Conservation (phyloP, 2,113 vertebrate species). For the Pandion haliaetus region DNA sequence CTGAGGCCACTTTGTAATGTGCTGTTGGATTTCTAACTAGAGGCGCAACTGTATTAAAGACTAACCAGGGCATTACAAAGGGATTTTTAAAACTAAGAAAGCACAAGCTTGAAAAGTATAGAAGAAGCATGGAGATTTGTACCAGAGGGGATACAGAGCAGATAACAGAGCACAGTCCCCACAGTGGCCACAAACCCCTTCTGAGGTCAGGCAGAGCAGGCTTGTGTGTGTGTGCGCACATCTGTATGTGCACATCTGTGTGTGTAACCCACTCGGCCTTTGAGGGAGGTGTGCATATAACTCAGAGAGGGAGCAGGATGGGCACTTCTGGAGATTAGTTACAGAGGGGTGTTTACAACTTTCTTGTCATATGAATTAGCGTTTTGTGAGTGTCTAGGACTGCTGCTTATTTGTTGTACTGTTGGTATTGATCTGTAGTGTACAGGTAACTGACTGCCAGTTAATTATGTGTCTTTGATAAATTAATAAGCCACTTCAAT, state of each 20-base stretch:
- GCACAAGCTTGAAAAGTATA: neutral
- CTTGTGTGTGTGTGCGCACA: accelerated
- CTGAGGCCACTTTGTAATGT: neutral
- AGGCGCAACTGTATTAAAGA: neutral
- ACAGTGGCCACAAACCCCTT: neutral
- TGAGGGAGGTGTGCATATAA: neutral
- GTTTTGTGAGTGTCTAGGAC: neutral
- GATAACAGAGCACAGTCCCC: neutral
- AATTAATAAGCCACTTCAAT: neutral
- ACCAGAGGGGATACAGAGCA: neutral
- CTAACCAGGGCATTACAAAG: neutral
- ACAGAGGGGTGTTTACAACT: neutral
- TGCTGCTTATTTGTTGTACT: neutral
- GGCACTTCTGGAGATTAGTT: neutral
- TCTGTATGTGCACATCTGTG: accelerated
- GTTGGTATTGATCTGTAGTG: neutral
- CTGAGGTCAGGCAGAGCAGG: neutral
- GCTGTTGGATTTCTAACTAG: neutral
- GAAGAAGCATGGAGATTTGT: neutral
- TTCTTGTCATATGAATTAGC: neutral
- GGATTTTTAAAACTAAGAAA: neutral
- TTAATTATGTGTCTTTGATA: neutral
- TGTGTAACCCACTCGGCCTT: neutral
- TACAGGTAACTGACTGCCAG: neutral
- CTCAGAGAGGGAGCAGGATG: neutral